phyloP scores from a whole-genome alignment of 2,888 invertebrate species.

The Drosophila macrospina region DNA sequence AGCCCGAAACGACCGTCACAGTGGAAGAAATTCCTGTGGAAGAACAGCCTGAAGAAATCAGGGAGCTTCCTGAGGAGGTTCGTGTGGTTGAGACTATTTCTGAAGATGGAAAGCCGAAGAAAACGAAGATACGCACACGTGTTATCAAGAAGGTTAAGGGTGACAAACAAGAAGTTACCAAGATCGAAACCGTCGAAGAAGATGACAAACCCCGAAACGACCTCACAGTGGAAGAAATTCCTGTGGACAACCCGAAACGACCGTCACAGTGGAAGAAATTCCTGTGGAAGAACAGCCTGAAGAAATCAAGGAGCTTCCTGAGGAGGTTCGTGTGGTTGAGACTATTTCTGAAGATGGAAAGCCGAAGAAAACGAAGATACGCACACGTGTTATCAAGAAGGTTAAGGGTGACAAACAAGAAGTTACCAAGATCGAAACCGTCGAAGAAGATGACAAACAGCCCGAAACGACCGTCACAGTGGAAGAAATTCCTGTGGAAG shows the following conservation, averaged over 20 bases:
- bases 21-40: conserved; percentile 21
- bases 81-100: conserved; percentile 11
- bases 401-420: conserved; percentile 55
- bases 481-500: conserved; percentile 48
- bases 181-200: conserved; percentile 29
- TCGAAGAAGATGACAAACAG: conserved; percentile 49
- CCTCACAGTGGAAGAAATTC: conserved; percentile 16
- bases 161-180: conserved; percentile 31
- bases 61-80: conserved; percentile 25
- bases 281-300: conserved; percentile 31
- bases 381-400: conserved; percentile 51
- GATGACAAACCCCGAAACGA: conserved; percentile 31
- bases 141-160: conserved; percentile 33
- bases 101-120: conserved; percentile 17
- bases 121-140: conserved; percentile 31
- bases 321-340: conserved; percentile 43
- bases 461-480: conserved; percentile 56
- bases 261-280: conserved; percentile 18
- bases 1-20: conserved; percentile 31
- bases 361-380: conserved; percentile 49
- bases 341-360: conserved; percentile 42
- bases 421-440: conserved; percentile 52
- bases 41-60: conserved; percentile 10
- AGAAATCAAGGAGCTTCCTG: conserved; percentile 43
- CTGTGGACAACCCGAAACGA: conserved; percentile 26